Base-by-base conservation (phyloP, 2,888 invertebrate genomes). In the Cactoblastis cactorum region DNA sequence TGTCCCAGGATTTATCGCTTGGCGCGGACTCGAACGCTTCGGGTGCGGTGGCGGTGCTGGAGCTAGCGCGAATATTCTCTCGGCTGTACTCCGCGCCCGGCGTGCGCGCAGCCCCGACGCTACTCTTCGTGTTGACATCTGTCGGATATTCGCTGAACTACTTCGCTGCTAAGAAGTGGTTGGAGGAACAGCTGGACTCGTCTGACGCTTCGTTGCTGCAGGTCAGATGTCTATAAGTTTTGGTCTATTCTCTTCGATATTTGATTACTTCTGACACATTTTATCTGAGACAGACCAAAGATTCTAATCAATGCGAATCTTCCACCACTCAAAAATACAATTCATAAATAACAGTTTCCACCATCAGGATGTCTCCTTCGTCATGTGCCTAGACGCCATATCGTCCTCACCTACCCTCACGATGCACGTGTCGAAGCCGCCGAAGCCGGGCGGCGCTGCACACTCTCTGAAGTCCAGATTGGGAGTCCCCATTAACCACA, bases 341-440 rank as follows among this genome's bases (percentile, higher is more conserved):
- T n/a, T n/a, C n/a, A n/a, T n/a, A n/a, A n/a, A n/a, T n/a, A n/a
- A n/a, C n/a, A n/a, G n/a, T 33, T 46, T 12, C 28, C 15, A 5
- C 22, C 49, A 49, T 0, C 82, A 97, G 93, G 97, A 98, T 71
- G 95, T 97, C 0, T 93, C 96, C 0, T 97, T 95, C 82, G 96
- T 96, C 0, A 91, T 98, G 72, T 98, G 98, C 75, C 80, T 99
- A 56, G 98, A 99, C 76, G 92, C 95, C 0, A 91, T 97, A 6
- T 92, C 94, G 0, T 85, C 92, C 0, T 86, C 92, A 0, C 91
- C 94, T 22, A 79, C 91, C 0, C 81, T 98, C 1, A 93, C 93
- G 61, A 93, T 98, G 89, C 99, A 99, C 80, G 98, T 99, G 5
- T 99, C 99, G 0, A 98, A 98, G 83, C 97, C 97, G 0, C 98